Conservation (phyloP, 2,113 vertebrate genomes). For the Pyrgilauda ruficollis region DNA sequence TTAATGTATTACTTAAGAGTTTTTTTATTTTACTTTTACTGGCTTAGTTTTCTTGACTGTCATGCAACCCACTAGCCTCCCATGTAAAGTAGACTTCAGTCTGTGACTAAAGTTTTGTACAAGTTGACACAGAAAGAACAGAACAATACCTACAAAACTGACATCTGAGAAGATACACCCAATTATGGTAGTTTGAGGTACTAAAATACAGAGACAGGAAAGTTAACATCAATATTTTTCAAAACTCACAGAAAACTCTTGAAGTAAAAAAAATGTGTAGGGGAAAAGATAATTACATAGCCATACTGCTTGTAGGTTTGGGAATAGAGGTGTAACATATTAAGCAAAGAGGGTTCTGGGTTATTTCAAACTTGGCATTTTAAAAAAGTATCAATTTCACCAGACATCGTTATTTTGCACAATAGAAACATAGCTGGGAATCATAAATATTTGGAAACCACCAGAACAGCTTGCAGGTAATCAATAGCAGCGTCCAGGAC, state of each 20-base stretch:
- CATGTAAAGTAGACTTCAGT: not conserved
- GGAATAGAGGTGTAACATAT: not conserved
- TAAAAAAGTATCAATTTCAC: not conserved
- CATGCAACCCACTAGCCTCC: fast-evolving
- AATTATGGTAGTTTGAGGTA: not conserved
- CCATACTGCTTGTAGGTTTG: not conserved
- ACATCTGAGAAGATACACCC: not conserved
- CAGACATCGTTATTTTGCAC: not conserved
- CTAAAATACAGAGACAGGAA: not conserved
- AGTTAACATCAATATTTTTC: not conserved
- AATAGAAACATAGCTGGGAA: not conserved
- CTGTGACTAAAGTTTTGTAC: not conserved
- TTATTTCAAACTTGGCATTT: not conserved
- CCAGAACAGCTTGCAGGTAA: not conserved
- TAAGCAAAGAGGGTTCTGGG: not conserved
- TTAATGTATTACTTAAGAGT: not conserved
- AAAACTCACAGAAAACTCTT: not conserved
- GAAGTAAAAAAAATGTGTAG: not conserved
- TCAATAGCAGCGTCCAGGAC: not conserved
- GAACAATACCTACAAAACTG: not conserved
- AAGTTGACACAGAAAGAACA: not conserved
- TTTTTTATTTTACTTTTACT: not conserved
- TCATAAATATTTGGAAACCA: not conserved
- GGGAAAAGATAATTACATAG: not conserved
- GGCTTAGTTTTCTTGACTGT: not conserved